phyloP scores from a whole-genome alignment of 2,113 vertebrate species.

The Gadus macrocephalus region DNA sequence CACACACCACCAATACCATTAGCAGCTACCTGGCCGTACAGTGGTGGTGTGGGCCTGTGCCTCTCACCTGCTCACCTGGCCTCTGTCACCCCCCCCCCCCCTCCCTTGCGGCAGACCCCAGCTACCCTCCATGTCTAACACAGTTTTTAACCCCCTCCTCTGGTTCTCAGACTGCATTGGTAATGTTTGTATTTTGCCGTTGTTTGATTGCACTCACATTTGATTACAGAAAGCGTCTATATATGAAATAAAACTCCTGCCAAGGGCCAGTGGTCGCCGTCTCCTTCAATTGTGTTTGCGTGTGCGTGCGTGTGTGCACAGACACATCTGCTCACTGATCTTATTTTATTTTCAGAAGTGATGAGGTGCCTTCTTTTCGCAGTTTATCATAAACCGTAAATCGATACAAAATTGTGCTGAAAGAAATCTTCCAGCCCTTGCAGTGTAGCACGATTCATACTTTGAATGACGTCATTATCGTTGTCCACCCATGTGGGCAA shows the following conservation, averaged over 20 bases:
- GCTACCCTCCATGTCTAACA: neutral
- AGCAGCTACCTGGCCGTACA: neutral
- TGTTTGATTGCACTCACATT: constrained; percentile 88
- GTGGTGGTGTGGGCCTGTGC: neutral
- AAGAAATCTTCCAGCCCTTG: no score
- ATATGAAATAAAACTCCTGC: constrained; percentile 76
- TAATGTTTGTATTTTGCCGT: constrained; percentile 85
- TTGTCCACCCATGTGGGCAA: no score
- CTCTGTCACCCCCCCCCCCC: neutral
- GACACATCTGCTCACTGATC: neutral
- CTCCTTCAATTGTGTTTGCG: constrained; percentile 36
- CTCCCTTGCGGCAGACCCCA: neutral
- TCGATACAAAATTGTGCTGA: no score
- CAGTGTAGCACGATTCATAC: no score
- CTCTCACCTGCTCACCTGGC: constrained; percentile 5
- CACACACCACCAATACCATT: constrained; percentile 4
- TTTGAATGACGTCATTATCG: no score
- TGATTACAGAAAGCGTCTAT: constrained; percentile 77
- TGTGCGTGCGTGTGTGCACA: constrained; percentile 10
- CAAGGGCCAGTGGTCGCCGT: constrained; percentile 56
- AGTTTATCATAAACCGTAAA: no score
- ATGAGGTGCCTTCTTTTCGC: no score
- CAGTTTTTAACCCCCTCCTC: constrained; percentile 59
- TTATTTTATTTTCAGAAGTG: neutral
- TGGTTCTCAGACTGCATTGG: constrained; percentile 72